Base-by-base conservation (phyloP, 2,797 vertebrate species). In the Salarias fasciatus region DNA sequence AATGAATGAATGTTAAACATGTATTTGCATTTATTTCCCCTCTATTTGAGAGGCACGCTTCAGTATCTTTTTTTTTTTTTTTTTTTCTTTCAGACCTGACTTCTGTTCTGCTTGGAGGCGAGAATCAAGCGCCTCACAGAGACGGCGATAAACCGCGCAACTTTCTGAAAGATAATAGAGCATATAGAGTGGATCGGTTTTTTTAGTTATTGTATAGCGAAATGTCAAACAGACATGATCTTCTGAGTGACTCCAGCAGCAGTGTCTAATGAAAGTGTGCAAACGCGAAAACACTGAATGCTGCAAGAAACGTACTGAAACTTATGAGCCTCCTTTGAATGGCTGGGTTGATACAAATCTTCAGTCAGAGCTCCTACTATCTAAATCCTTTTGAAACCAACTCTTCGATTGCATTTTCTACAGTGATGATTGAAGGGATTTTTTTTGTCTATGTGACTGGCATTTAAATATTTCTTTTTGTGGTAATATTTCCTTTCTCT, bases 391-490 rank as follows among this genome's bases (percentile, higher is more conserved):
- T 73, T 58, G 37, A 74, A 65, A 57, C 41, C 38, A 60, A 48
- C 41, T 33, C 46, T 38, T 37, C 47, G 18, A 49, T 56, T 50
- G 14, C 37, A 56, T 69, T 53, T 18, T 48, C 45, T 13, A 29
- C 53, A 51, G 28, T 57, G 59, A 74, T 69, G 68, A 68, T 61
- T 35, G 44, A 48, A 9, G 33, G 9, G 41, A 29, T 64, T 38
- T 38, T 38, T 11, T 48, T 69, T 45, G 37, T 65, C 54, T 60
- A 31, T 59, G n/a, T 81, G 49, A 77, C 69, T 69, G 79, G 48
- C 67, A 85, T 68, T 80, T 79, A 77, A 85, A 84, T 79, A 69
- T 57, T n/a, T n/a, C 65, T 75, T 76, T 71, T 63, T 64, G 49
- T 78, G 47, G 77, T 72, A 77, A 74, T 74, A 67, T 77, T 69